These are phyloP conservation scores for Smutsia gigantea DNA, from an alignment of 2,797 vertebrate species.

Conservation along the genomic window DNA sequence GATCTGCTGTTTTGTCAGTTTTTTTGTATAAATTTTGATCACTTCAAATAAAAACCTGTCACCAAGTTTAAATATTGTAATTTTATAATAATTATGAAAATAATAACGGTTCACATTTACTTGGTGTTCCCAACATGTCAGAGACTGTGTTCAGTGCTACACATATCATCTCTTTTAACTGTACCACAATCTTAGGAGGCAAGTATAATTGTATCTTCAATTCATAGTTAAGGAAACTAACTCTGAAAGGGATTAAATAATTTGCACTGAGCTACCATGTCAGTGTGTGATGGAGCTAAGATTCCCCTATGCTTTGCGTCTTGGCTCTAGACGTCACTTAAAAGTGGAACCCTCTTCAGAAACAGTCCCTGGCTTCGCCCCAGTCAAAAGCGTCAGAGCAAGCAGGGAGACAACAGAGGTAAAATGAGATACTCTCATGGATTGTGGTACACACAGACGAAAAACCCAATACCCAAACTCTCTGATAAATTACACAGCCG, in stretches of 20 bases:
- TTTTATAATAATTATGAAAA: slow-evolving; percentile 57
- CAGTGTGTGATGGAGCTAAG: not conserved
- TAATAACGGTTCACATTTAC: not conserved
- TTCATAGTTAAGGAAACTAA: slow-evolving; percentile 8
- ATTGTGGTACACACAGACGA: not conserved
- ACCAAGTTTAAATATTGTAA: slow-evolving; percentile 4
- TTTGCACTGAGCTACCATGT: not conserved
- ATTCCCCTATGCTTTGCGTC: not conserved
- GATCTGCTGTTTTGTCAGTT: slow-evolving; percentile 45
- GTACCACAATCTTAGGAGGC: not conserved
- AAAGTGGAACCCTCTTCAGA: not conserved
- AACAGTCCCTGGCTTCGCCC: not conserved
- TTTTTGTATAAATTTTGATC: slow-evolving; percentile 58
- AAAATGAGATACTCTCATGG: not conserved
- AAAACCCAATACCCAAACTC: not conserved
- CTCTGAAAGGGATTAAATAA: slow-evolving; percentile 19
- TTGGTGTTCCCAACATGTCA: not conserved
- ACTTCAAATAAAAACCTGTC: not conserved
- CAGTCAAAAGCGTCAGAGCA: not conserved
- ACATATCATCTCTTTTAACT: not conserved
- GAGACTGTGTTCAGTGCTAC: not conserved
- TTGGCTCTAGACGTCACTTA: not conserved
- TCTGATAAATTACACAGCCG: not conserved
- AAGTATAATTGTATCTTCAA: not conserved
- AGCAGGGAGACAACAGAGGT: not conserved